A percentile compares a stretch with the other conserved stretches of the same genome.
These are phyloP conservation scores for Drosophila bocqueti DNA, from an alignment of 1,140 invertebrate species.

Conservation along the genomic window DNA sequence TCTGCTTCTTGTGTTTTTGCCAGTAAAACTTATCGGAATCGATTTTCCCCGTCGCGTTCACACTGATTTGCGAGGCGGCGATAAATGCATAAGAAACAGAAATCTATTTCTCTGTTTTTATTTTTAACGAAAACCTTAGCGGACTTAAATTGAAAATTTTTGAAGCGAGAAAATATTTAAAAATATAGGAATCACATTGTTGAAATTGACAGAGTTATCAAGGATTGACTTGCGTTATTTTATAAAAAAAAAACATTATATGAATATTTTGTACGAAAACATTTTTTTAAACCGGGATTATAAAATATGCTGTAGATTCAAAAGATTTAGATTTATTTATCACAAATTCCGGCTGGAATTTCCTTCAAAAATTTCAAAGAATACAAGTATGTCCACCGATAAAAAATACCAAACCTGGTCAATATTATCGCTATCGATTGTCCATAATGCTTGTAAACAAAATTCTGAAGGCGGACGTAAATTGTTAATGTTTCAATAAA, in stretches of 20 bases:
- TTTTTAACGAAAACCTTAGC: too few species aligned
- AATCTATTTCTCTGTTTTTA: background rate
- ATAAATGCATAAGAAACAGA: background rate
- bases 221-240: background rate
- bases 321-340: too few species aligned
- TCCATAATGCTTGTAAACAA: conserved; percentile 18
- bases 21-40: conserved; percentile 20
- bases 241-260: too few species aligned
- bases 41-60: conserved; percentile 4
- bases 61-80: background rate
- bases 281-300: too few species aligned
- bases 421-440: conserved; percentile 8
- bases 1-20: conserved; percentile 33
- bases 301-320: too few species aligned
- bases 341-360: too few species aligned
- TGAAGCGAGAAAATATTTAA: background rate
- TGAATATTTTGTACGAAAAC: too few species aligned
- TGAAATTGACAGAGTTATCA: conserved; percentile 3
- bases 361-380: background rate
- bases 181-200: conserved; percentile 15
- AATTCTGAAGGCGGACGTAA: background rate
- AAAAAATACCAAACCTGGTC: background rate
- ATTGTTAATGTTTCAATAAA: background rate
- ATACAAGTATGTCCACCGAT: background rate
- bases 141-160: background rate